phyloP scores from a whole-genome alignment of 1,140 invertebrate species.

The Zophobas atratus region DNA sequence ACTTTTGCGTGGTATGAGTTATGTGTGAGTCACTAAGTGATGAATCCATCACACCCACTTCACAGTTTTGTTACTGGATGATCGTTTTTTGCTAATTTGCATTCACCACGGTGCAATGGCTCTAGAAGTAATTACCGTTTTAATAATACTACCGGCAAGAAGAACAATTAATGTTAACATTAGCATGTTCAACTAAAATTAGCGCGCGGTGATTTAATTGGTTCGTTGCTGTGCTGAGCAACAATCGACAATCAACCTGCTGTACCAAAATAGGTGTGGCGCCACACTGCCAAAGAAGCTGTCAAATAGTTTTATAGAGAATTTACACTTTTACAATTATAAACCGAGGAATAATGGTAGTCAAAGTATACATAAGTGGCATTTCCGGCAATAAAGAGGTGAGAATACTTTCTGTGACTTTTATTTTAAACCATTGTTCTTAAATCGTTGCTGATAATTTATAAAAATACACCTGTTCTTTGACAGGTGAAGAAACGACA shows the following conservation, averaged over 20 bases:
- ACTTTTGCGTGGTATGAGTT: background rate
- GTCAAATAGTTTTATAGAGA: constrained; percentile 43
- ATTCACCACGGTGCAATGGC: background rate
- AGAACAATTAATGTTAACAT: background rate
- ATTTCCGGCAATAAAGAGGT: constrained; percentile 94
- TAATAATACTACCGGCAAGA: background rate
- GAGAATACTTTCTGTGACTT: constrained; percentile 64
- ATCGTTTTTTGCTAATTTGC: background rate
- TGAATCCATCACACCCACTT: background rate
- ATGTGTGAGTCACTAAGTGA: background rate
- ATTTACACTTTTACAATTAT: constrained; percentile 39
- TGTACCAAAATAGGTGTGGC: constrained; percentile 45
- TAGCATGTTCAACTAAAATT: constrained; percentile 18
- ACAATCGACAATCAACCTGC: constrained; percentile 37
- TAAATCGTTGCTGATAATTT: constrained; percentile 53
- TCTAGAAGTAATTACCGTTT: background rate
- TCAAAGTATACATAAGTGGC: constrained; percentile 90
- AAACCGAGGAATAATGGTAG: constrained; percentile 76
- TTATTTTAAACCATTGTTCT: constrained; percentile 47
- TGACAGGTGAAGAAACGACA: constrained; percentile 93
- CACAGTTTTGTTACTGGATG: background rate
- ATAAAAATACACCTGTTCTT: constrained; percentile 47
- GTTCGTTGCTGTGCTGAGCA: constrained; percentile 21
- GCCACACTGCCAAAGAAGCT: constrained; percentile 46
- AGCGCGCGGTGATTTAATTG: constrained; percentile 17